phyloP scores from a whole-genome alignment of 1,140 invertebrate species.

The Stegodyphus mimosarum region DNA sequence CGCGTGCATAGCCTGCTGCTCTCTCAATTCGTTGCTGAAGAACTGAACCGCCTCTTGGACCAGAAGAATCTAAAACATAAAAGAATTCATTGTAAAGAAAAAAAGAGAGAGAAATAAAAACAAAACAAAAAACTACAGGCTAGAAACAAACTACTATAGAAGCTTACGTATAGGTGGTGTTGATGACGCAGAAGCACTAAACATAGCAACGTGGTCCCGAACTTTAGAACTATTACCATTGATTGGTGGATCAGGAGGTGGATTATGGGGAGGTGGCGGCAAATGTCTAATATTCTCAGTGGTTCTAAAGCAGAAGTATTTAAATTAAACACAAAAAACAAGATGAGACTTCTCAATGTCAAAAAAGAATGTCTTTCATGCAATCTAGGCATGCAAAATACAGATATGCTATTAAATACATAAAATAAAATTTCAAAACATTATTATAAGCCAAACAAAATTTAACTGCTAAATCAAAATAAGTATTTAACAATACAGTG shows the following conservation, averaged over 20 bases:
- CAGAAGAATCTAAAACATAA: slow-evolving; percentile 24
- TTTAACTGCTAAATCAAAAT: background rate
- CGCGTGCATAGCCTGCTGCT: slow-evolving; percentile 42
- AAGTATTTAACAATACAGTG: background rate
- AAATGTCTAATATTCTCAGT: slow-evolving; percentile 36
- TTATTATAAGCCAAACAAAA: background rate
- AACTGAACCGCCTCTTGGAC: slow-evolving; percentile 33
- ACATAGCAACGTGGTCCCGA: slow-evolving; percentile 57
- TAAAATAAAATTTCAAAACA: no score
- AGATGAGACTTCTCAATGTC: no score
- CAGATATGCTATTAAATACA: no score
- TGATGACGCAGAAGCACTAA: slow-evolving; percentile 41
- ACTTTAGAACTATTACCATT: slow-evolving; percentile 57
- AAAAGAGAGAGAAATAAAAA: no score
- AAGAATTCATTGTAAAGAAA: background rate
- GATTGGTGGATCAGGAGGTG: slow-evolving; percentile 57
- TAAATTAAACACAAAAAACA: background rate
- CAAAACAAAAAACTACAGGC: background rate
- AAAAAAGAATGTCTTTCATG: no score
- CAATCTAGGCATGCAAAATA: no score
- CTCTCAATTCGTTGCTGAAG: slow-evolving; percentile 54
- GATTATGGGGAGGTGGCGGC: slow-evolving; percentile 55
- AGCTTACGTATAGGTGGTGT: slow-evolving; percentile 40
- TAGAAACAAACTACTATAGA: background rate
- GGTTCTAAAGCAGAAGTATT: slow-evolving; percentile 11